Conservation (phyloP, 2,113 vertebrate species). For the Bubo scandiacus region DNA sequence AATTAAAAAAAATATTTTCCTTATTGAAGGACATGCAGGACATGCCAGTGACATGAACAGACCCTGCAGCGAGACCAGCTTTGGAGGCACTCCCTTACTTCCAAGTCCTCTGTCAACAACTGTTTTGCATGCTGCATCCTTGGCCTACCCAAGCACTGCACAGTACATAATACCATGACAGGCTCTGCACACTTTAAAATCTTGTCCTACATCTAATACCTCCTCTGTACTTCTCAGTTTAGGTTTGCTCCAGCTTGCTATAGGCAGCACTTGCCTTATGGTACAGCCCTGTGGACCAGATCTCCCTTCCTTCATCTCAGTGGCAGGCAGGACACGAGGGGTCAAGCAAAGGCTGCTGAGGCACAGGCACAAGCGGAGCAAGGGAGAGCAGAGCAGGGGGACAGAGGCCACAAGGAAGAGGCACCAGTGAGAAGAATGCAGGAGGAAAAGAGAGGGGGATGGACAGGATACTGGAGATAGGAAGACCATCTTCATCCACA, state of each 20-base stretch:
- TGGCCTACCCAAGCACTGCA: not conserved
- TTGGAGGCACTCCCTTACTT: not conserved
- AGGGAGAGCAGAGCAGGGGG: not conserved
- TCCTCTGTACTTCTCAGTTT: not conserved
- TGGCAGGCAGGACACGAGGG: fast-evolving
- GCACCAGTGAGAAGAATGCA: not conserved
- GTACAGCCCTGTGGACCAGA: fast-evolving
- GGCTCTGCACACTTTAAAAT: not conserved
- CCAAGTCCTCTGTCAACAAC: not conserved
- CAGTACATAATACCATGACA: fast-evolving
- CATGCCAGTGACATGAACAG: not conserved
- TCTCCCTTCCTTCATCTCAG: not conserved
- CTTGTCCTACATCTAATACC: fast-evolving
- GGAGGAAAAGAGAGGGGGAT: not conserved
- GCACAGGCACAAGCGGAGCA: not conserved
- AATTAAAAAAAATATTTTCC: not conserved
- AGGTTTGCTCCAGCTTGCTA: not conserved
- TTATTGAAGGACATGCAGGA: not conserved
- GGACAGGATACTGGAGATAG: not conserved
- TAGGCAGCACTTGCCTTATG: not conserved
- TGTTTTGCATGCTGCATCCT: fast-evolving
- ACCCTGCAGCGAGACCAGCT: not conserved
- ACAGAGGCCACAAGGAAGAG: not conserved
- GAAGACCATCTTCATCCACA: not conserved
- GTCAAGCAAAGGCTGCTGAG: not conserved